Conservation (phyloP, 2,888 invertebrate genomes). For the Monoplex corrugatus region DNA sequence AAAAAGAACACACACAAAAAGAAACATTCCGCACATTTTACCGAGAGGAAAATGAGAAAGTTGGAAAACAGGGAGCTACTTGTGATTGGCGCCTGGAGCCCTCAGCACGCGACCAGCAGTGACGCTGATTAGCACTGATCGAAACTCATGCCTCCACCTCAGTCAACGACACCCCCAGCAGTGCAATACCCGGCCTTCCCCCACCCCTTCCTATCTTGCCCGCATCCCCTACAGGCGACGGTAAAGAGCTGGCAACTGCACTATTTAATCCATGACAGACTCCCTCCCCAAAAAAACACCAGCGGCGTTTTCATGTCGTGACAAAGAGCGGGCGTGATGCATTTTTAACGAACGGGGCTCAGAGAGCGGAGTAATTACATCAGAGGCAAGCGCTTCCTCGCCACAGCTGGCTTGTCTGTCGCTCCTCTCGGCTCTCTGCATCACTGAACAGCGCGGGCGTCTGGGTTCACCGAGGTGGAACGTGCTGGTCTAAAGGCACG, state of each 20-base stretch:
- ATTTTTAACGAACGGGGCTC: constrained; percentile 5
- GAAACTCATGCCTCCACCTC: background rate
- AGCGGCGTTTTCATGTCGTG: background rate
- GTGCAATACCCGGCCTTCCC: background rate
- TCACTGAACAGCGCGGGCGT: background rate
- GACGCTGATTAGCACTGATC: background rate
- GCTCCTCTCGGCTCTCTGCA: background rate
- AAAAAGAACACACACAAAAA: too few relatives aligned
- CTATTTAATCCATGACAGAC: background rate
- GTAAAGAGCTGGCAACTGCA: background rate
- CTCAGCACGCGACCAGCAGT: too few relatives aligned
- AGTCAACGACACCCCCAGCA: background rate
- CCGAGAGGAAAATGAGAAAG: too few relatives aligned
- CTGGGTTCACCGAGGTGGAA: background rate
- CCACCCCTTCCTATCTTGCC: background rate
- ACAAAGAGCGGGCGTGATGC: background rate
- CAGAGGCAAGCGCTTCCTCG: background rate
- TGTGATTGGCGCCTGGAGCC: too few relatives aligned
- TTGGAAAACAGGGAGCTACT: too few relatives aligned
- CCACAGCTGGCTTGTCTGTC: background rate
- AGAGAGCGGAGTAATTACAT: constrained; percentile 3
- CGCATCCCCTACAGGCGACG: background rate
- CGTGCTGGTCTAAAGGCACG: background rate
- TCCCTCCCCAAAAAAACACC: too few relatives aligned
- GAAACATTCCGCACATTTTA: too few relatives aligned